Percentiles rank a stretch among this genome's conserved stretches.
phyloP scores from a whole-genome alignment of 2,113 vertebrate species.

The Ciconia maguari region DNA sequence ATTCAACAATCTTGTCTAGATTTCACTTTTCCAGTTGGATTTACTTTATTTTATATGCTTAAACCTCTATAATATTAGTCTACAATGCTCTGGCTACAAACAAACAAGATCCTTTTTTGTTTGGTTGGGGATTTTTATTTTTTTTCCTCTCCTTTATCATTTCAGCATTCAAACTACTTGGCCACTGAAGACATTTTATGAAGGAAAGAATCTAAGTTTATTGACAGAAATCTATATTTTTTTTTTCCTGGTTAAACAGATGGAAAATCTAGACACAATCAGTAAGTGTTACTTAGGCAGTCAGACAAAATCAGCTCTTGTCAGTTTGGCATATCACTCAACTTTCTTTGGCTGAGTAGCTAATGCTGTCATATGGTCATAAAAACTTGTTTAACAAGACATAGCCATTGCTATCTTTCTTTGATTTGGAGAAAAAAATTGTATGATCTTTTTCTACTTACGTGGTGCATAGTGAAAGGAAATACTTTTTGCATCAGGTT shows the following conservation, averaged over 20 bases:
- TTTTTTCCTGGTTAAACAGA: neutral
- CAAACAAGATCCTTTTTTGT: neutral
- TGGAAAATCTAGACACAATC: neutral
- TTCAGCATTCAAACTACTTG: neutral
- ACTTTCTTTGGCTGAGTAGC: neutral
- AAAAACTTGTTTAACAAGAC: neutral
- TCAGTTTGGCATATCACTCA: neutral
- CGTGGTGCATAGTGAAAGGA: neutral
- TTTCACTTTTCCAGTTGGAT: neutral
- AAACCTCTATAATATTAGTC: neutral
- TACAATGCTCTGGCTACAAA: neutral
- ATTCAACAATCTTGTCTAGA: neutral
- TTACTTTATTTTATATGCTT: neutral
- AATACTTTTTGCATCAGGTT: neutral
- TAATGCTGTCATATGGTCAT: neutral
- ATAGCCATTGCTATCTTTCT: neutral
- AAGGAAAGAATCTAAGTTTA: neutral
- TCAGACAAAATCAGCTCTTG: neutral
- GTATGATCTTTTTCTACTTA: neutral
- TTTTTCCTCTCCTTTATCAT: neutral
- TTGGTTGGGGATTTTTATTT: neutral
- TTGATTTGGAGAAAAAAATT: neutral
- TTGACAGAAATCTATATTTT: neutral
- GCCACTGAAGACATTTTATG: neutral
- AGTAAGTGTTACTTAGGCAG: neutral